Percentiles rank a stretch among this genome's conserved stretches.
phyloP scores from a whole-genome alignment of 2,888 invertebrate genomes.

The Cenopis cana region DNA sequence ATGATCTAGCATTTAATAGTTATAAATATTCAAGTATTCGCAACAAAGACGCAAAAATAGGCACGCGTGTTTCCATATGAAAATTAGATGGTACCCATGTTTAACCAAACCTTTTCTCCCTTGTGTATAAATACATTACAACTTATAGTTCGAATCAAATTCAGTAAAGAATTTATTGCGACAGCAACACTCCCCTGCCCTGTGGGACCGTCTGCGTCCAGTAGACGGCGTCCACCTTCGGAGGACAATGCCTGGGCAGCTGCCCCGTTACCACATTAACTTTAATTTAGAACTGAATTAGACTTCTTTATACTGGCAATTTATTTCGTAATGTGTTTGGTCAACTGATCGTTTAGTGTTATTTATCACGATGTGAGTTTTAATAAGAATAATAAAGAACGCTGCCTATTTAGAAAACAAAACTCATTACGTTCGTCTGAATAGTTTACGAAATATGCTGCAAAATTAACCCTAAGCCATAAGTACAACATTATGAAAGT shows the following conservation, averaged over 20 bases:
- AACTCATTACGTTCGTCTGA: background rate
- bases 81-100: slow-evolving; percentile 5
- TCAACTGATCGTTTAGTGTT: background rate
- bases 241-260: slow-evolving; percentile 31
- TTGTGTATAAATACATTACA: background rate
- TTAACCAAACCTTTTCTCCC: background rate
- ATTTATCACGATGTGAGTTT: slow-evolving; percentile 1
- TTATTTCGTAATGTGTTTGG: background rate
- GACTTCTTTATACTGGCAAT: background rate
- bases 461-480: slow-evolving; percentile 26
- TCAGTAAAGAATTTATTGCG: slow-evolving; percentile 56
- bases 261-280: slow-evolving; percentile 30
- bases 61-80: slow-evolving; percentile 3
- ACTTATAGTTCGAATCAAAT: slow-evolving; percentile 47
- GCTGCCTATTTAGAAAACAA: background rate
- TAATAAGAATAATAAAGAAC: background rate
- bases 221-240: slow-evolving; percentile 31
- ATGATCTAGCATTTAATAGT: background rate
- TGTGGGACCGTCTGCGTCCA: slow-evolving; percentile 41
- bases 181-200: slow-evolving; percentile 50
- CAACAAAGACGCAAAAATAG: background rate
- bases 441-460: slow-evolving; percentile 8
- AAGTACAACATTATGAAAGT: slow-evolving; percentile 24
- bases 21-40: background rate
- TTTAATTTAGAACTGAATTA: slow-evolving; percentile 41